Evolutionary conservation across 2,888 invertebrate species (phyloP).

Genomic region (Ypsolopha sequella): DNA sequence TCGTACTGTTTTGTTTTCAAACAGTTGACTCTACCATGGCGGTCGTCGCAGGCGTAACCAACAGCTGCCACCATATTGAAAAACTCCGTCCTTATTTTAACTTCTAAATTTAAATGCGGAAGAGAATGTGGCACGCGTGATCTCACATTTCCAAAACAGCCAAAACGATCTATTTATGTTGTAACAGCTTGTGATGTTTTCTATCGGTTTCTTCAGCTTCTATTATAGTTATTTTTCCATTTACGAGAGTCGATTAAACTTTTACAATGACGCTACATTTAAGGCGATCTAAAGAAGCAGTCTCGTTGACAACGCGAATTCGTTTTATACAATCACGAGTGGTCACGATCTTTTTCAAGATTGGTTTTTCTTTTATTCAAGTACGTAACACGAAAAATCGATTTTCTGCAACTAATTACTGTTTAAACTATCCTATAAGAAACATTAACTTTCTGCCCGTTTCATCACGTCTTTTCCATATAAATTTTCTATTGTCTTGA

Average conservation of each 20-base stretch:
- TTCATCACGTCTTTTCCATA: neutral
- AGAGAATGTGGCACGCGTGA: neutral
- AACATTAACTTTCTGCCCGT: neutral
- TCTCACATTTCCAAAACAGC: neutral
- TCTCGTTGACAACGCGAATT: neutral
- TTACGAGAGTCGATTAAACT: neutral
- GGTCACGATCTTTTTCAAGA: neutral
- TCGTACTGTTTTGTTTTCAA: slow-evolving; percentile 23
- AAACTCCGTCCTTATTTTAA: slow-evolving; percentile 19
- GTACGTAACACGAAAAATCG: neutral
- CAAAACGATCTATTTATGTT: neutral
- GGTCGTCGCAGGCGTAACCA: neutral
- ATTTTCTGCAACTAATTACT: neutral
- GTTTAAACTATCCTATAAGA: neutral
- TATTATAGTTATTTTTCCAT: neutral
- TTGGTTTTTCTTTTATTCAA: neutral
- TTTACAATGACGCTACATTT: neutral
- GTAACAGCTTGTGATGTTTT: neutral
- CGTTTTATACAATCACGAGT: neutral
- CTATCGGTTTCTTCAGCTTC: neutral
- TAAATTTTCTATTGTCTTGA: neutral
- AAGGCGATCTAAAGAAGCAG: neutral
- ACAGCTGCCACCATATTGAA: slow-evolving; percentile 17
- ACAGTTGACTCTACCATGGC: slow-evolving; percentile 4
- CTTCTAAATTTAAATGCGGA: slow-evolving; percentile 1